Base-by-base conservation (phyloP, 2,888 invertebrate species). In the Lutraria lutraria region DNA sequence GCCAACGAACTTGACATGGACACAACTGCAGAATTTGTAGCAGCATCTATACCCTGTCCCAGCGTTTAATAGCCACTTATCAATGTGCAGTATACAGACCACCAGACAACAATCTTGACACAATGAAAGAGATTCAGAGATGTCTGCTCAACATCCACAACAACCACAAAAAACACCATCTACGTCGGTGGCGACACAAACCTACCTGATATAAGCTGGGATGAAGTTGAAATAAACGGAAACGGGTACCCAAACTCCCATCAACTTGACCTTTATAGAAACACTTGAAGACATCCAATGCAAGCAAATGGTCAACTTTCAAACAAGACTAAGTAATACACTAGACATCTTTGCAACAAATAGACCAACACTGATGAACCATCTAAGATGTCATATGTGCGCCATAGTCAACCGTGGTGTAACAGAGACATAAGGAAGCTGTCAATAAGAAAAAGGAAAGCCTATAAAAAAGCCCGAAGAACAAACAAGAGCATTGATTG, bases 181-280 rank as follows among this genome's bases (percentile, higher is more conserved):
- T 85, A 56, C 21, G 13, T 85, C 19, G 34, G 79, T 15, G 85
- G 80, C 8, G 85, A 85, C 29, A 3, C 53, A n/a, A 13, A 87
- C 56, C 89, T 81, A 16, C 80, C 89, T 81, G 91, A 89, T 60
- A 88, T 89, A 53, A 54, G 84, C 53, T 88, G 88, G 87, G 43
- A 56, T 43, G 25, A 72, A 88, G 83, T 43, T 60, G 85, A 34
- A 53, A n/a, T 21, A 85, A 90, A 53, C n/a, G n/a, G n/a, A n/a
- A n/a, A n/a, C n/a, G n/a, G n/a, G n/a, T n/a, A n/a, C n/a, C n/a
- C n/a, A n/a, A n/a, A n/a, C n/a, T n/a, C n/a, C n/a, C n/a, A n/a
- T n/a, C n/a, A n/a, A n/a, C n/a, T n/a, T n/a, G n/a, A n/a, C n/a
- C n/a, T n/a, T n/a, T n/a, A 85, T 90, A 25, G 81, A 88, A 31